Base-by-base conservation (phyloP, 1,140 invertebrate genomes). In the Tyrophagus putrescentiae region DNA sequence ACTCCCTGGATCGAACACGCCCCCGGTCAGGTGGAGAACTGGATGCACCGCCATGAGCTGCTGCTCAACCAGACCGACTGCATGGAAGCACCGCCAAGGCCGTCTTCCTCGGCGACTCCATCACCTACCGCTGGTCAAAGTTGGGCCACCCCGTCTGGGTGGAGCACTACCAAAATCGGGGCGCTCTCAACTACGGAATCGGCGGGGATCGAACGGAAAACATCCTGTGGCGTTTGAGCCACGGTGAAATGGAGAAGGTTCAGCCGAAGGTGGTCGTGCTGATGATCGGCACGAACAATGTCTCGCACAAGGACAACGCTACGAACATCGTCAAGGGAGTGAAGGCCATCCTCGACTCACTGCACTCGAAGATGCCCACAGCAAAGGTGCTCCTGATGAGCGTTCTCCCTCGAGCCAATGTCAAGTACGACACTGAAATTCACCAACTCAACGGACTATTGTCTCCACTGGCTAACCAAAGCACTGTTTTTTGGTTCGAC, bases 101-200 rank as follows among this genome's bases (percentile, higher is more conserved):
- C 36, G 36, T 39, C 13, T 39, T 39, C 36, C n/a, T 13, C n/a
- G 36, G 36, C n/a, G 36, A 39, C 36, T 39, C 36, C n/a, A 39
- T 39, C 13, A 39, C 36, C n/a, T 13, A 13, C 13, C 13, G 36
- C 36, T 39, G 36, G 36, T 13, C 13, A 13, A 13, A n/a, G 36
- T 39, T 39, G 13, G 36, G 13, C 13, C 36, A 39, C 13, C 13
- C 13, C 36, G 77, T 87, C 21, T 92, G 87, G 86, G 82, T 83
- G 67, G 80, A 85, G 66, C 79, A 83, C 72, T 90, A 90, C 78
- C 85, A 82, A 25, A 85, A 85, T 23, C 76, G 90, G 67, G 87
- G 91, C 72, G 84, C 82, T 69, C 76, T 91, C 61, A 91, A 91
- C 72, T 91, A 92, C 75, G 87, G 87, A 64, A 87, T 93, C 68